Evolutionary conservation across 2,797 vertebrate genomes (phyloP).

Genomic region (Erpetoichthys calabaricus): DNA sequence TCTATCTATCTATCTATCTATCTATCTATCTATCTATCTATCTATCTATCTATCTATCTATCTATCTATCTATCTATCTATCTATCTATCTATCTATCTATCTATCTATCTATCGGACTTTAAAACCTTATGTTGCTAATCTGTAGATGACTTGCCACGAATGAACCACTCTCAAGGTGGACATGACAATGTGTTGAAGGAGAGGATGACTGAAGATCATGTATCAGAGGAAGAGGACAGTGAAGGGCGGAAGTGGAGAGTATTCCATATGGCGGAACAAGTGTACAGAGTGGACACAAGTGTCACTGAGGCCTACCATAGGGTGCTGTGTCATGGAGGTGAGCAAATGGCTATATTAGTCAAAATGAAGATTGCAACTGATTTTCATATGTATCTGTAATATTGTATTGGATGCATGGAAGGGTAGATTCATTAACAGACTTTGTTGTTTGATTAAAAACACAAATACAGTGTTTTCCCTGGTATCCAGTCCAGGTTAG

Average conservation of each 20-base stretch:
- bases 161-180: slow-evolving; percentile 4
- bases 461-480: no score
- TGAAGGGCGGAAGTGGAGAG: slow-evolving; percentile 54
- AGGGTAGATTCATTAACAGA: no score
- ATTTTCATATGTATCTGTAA: no score
- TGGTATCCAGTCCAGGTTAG: no score
- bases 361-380: background rate
- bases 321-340: slow-evolving; percentile 68
- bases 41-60: no score
- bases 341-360: slow-evolving; percentile 6
- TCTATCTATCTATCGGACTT: no score
- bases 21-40: no score
- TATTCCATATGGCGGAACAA: slow-evolving; percentile 40
- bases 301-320: slow-evolving; percentile 58
- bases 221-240: slow-evolving; percentile 39
- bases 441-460: no score
- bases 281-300: slow-evolving; percentile 61
- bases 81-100: no score
- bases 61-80: no score
- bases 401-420: no score
- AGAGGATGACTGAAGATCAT: slow-evolving; percentile 21
- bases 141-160: slow-evolving; percentile 54
- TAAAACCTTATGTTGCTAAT: background rate
- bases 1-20: no score
- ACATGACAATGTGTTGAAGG: slow-evolving; percentile 20